Evolutionary conservation across 2,888 invertebrate species (phyloP).

Genomic region (Neuroscelio doddi): DNA sequence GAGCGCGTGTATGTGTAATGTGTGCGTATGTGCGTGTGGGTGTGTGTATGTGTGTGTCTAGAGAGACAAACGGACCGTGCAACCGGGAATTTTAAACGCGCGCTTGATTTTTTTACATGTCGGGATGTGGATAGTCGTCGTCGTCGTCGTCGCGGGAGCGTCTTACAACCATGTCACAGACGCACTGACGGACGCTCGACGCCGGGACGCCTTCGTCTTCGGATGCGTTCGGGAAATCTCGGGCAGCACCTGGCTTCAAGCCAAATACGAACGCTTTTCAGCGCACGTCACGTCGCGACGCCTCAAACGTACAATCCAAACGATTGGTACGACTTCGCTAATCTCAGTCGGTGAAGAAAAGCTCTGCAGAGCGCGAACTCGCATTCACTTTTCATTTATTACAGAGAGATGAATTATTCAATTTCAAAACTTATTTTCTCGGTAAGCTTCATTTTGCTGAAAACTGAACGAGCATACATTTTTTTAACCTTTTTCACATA

Average conservation of each 20-base stretch:
- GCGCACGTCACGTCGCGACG: conserved; percentile 19
- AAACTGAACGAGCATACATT: too few species aligned
- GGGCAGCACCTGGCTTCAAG: conserved; percentile 64
- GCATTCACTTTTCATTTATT: too few species aligned
- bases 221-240: conserved; percentile 67
- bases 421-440: too few species aligned
- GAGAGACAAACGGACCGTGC: conserved; percentile 26
- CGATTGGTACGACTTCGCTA: not conserved
- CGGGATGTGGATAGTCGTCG: not conserved
- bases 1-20: conserved; percentile 9
- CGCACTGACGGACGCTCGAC: conserved; percentile 71
- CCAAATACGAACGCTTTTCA: conserved; percentile 51
- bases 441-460: too few species aligned
- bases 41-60: conserved; percentile 12
- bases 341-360: too few species aligned
- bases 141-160: conserved; percentile 63
- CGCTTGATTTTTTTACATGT: conserved; percentile 11
- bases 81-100: conserved; percentile 6
- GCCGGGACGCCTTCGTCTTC: conserved; percentile 70
- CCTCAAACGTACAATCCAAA: not conserved
- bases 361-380: too few species aligned
- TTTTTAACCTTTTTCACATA: too few species aligned
- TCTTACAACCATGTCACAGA: conserved; percentile 70
- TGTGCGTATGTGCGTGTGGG: conserved; percentile 15
- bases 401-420: not conserved